A percentile compares a stretch with the other conserved stretches of the same genome.
phyloP scores from a whole-genome alignment of 2,888 invertebrate genomes.

The Ischnus inquisitorius region DNA sequence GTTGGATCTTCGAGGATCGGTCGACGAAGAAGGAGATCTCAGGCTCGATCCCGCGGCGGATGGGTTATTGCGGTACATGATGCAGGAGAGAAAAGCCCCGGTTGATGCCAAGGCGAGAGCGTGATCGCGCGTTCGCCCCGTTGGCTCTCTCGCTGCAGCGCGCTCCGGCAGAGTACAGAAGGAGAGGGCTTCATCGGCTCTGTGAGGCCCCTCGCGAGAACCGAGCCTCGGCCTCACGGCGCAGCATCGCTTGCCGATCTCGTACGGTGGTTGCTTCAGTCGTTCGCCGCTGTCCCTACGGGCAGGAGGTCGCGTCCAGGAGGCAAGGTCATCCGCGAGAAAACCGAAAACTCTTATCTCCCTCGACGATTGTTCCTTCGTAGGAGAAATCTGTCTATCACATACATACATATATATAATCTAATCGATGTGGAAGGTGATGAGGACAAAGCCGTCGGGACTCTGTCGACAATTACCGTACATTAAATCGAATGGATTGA shows the following conservation, averaged over 20 bases:
- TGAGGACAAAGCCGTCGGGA: neutral
- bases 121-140: conserved; percentile 57
- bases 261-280: conserved; percentile 81
- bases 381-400: neutral
- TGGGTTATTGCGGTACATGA: conserved; percentile 37
- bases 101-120: conserved; percentile 57
- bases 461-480: conserved; percentile 3
- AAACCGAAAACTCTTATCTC: conserved; percentile 14
- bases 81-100: conserved; percentile 45
- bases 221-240: conserved; percentile 72
- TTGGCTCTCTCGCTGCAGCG: conserved; percentile 49
- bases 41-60: conserved; percentile 2
- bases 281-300: conserved; percentile 82
- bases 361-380: neutral
- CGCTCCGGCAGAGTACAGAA: conserved; percentile 25
- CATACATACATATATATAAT: too few species aligned
- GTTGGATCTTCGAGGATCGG: conserved; percentile 9
- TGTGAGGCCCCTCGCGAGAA: conserved; percentile 68
- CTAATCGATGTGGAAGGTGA: neutral
- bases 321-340: conserved; percentile 62
- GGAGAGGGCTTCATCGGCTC: conserved; percentile 43
- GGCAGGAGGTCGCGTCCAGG: conserved; percentile 76
- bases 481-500: conserved; percentile 47
- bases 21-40: conserved; percentile 1
- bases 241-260: conserved; percentile 77